Evolutionary conservation across 2,113 vertebrate genomes (phyloP).

Genomic region (Galeopterus variegatus): DNA sequence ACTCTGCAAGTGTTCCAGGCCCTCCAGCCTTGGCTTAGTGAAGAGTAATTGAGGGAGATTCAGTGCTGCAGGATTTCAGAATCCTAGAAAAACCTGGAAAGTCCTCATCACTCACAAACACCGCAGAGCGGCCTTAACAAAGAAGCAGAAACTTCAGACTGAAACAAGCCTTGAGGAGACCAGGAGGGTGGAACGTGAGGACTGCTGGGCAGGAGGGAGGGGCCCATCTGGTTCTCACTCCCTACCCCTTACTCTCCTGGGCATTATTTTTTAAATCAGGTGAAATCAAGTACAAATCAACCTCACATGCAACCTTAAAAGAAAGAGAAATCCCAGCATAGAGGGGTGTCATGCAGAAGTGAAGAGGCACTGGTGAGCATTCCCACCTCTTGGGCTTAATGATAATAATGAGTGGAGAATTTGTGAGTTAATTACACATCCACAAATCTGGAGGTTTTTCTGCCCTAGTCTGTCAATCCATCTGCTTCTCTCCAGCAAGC

Average conservation of each 20-base stretch:
- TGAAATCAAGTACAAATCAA: not conserved
- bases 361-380: not conserved
- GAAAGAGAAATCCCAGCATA: not conserved
- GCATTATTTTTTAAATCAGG: not conserved
- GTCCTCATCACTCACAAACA: not conserved
- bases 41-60: not conserved
- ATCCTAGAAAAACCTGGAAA: not conserved
- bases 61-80: not conserved
- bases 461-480: not conserved
- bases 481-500: slow-evolving; percentile 4
- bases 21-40: not conserved
- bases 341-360: not conserved
- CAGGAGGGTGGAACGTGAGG: not conserved
- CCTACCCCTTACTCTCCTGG: not conserved
- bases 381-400: not conserved
- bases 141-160: not conserved
- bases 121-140: not conserved
- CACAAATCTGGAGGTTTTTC: not conserved
- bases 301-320: slow-evolving; percentile 14
- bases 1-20: not conserved
- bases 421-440: not conserved
- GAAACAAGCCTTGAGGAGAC: not conserved
- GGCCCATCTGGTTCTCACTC: not conserved
- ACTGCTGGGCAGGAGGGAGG: not conserved
- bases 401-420: not conserved